Percentiles rank a stretch among this genome's conserved stretches.
Conservation (phyloP, 2,113 vertebrate species). For the Electrona antarctica region DNA sequence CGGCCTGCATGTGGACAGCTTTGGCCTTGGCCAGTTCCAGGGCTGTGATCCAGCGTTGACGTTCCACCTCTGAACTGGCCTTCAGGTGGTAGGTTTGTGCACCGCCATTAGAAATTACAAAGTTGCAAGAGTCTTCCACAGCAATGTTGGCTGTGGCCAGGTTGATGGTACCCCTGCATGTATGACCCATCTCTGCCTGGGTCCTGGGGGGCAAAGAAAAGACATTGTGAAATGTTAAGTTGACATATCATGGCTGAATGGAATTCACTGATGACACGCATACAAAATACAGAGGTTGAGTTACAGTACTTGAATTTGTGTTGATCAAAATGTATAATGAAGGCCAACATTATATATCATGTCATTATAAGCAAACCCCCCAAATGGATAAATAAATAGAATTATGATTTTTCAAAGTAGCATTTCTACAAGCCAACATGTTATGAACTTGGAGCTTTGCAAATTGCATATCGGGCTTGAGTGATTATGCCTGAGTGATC, state of each 20-base stretch:
- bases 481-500: background rate
- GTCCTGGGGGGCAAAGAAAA: conserved; percentile 74
- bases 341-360: too few species aligned
- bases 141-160: conserved; percentile 94
- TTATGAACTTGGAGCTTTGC: too few species aligned
- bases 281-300: too few species aligned
- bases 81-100: conserved; percentile 97
- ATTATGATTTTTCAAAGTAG: too few species aligned
- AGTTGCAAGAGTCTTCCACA: conserved; percentile 96
- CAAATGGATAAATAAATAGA: too few species aligned
- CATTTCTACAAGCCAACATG: too few species aligned
- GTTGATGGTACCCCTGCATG: conserved; percentile 96
- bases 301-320: too few species aligned
- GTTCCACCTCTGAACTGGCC: conserved; percentile 93
- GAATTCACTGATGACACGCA: too few species aligned
- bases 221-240: background rate
- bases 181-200: conserved; percentile 97
- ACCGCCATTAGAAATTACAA: conserved; percentile 95
- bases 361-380: too few species aligned
- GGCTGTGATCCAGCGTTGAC: conserved; percentile 96
- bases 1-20: conserved; percentile 91
- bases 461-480: too few species aligned
- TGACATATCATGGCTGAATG: background rate
- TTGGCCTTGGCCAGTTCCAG: conserved; percentile 95
- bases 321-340: too few species aligned